Evolutionary conservation across 2,888 invertebrate genomes (phyloP).

Genomic region (Sminthurinus aureus): DNA sequence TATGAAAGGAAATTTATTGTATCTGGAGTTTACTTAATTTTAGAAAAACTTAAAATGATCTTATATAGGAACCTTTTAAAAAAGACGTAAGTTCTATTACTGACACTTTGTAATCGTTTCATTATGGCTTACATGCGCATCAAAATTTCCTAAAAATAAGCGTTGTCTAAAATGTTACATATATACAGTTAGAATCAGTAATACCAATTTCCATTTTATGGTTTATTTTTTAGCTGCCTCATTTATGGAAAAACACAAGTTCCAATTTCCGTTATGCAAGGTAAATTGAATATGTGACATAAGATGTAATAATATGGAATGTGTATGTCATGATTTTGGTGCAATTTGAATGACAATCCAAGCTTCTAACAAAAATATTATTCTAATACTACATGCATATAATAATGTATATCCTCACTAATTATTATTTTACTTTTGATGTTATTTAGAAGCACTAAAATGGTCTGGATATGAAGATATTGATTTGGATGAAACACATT

Average conservation of each 20-base stretch:
- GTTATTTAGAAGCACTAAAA: conserved; percentile 72
- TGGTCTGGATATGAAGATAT: conserved; percentile 82
- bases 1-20: conserved; percentile 93
- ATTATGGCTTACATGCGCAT: background rate
- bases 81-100: conserved; percentile 72
- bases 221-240: conserved; percentile 62
- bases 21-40: conserved; percentile 96
- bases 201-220: conserved; percentile 16
- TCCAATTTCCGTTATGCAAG: conserved; percentile 81
- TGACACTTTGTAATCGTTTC: too few relatives aligned
- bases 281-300: background rate
- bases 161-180: too few relatives aligned
- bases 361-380: too few relatives aligned
- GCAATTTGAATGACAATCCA: too few relatives aligned
- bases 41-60: conserved; percentile 94
- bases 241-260: conserved; percentile 77
- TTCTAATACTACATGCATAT: too few relatives aligned
- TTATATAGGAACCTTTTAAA: conserved; percentile 96
- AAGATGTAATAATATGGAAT: too few relatives aligned
- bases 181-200: too few relatives aligned
- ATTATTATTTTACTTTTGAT: too few relatives aligned
- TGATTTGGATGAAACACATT: conserved; percentile 93
- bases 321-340: too few relatives aligned
- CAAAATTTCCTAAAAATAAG: background rate
- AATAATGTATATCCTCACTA: too few relatives aligned